Evolutionary conservation across 2,888 invertebrate genomes (phyloP).

Genomic region (Capitulum mitella): DNA sequence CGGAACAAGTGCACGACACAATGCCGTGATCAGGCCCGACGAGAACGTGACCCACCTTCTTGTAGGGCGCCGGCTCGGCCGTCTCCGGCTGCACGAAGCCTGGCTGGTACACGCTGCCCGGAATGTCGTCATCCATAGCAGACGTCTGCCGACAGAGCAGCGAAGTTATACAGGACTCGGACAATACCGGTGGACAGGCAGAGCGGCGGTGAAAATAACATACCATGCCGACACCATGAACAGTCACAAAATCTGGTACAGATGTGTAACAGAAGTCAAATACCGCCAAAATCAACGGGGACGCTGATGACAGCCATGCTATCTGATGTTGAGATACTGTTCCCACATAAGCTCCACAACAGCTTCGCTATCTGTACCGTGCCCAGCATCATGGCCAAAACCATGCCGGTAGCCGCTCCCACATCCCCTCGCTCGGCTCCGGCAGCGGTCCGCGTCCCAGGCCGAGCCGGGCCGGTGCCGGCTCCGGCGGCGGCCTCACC

Average conservation of each 20-base stretch:
- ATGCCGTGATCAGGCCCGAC: neutral
- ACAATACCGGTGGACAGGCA: too few relatives aligned
- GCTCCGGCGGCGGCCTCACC: conserved; percentile 37
- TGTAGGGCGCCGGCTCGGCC: conserved; percentile 1
- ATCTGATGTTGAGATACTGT: too few relatives aligned
- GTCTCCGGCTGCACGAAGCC: conserved; percentile 15
- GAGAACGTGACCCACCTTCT: neutral
- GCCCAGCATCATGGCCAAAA: neutral
- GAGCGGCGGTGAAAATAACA: too few relatives aligned
- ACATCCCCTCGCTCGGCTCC: neutral
- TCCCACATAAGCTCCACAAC: too few relatives aligned
- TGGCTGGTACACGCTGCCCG: conserved; percentile 5
- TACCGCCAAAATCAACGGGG: too few relatives aligned
- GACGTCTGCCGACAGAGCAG: neutral
- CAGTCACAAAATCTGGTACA: too few relatives aligned
- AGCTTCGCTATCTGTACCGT: too few relatives aligned
- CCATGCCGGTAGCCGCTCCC: neutral
- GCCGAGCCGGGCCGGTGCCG: neutral
- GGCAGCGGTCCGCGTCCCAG: neutral
- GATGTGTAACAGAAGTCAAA: too few relatives aligned
- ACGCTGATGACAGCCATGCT: too few relatives aligned
- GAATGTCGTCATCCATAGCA: neutral
- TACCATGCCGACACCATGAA: too few relatives aligned
- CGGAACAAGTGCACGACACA: too few relatives aligned
- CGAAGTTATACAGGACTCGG: too few relatives aligned